Base-by-base conservation (phyloP, 1,140 invertebrate genomes). In the Orius insidiosus region DNA sequence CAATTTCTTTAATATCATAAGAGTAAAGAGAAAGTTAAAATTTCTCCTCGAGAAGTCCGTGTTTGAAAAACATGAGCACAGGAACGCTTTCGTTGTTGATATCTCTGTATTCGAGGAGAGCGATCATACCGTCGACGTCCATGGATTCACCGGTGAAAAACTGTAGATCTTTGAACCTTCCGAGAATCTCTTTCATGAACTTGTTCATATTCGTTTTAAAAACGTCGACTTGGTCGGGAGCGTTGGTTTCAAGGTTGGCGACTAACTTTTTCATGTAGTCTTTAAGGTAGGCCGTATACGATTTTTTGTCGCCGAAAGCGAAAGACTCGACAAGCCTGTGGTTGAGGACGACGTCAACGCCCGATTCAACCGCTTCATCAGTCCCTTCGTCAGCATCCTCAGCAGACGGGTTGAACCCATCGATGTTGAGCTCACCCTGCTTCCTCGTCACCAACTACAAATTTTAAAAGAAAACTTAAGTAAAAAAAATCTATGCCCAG, bases 241-340 rank as follows among this genome's bases (percentile, higher is more conserved):
- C 58, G 15, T 68, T 76, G 59, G 87, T 77, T 68, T 85, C 75
- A 53, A 90, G 69, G 65, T 82, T 85, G 51, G 74, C 74, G 51
- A 87, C 74, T 57, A 67, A 84, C 78, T 84, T 86, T 68, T 95
- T 95, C 83, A 96, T 94, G 65, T 90, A 96, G 54, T 87, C 85
- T 65, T 96, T 97, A 53, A 96, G 72, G 66, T 96, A 95, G 41
- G 72, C 60, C 52, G 87, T 90, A 63, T 86, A 97, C 15, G 81
- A 82, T 64, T 89, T 89, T 59, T 88, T 89, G 63, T 87, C 83
- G 47, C 68, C 67, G 56, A 89, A 89, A 42, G 80, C 84, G 62
- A 68, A 89, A 24, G 80, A 85, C 69, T 95, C 90, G 48, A 68
- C 62, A 33, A 96, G 73, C 61, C 86, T 75, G 59, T 95, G 87